Conservation (phyloP, 2,113 vertebrate genomes). For the Thunnus thynnus region DNA sequence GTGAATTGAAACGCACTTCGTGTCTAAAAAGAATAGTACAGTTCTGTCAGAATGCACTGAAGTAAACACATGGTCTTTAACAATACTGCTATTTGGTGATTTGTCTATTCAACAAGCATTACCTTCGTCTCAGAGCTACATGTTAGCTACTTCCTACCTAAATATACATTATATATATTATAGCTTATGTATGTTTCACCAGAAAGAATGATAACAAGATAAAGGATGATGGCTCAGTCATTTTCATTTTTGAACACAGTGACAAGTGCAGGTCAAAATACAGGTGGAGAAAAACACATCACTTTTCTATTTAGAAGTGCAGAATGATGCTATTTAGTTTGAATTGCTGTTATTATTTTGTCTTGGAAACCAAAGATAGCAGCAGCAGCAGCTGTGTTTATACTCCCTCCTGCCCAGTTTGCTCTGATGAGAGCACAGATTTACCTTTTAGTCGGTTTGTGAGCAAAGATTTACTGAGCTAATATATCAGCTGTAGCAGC, state of each 20-base stretch:
- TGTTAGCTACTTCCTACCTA: not conserved
- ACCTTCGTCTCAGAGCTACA: not conserved
- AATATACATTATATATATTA: no score
- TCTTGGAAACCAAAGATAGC: slow-evolving; percentile 17
- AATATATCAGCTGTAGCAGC: slow-evolving; percentile 6
- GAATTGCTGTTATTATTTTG: slow-evolving; percentile 12
- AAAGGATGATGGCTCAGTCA: no score
- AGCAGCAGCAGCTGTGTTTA: not conserved
- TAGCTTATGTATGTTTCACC: no score
- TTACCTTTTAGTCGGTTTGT: slow-evolving; percentile 21
- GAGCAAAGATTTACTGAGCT: slow-evolving; percentile 32
- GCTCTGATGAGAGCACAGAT: slow-evolving; percentile 19
- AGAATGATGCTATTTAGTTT: not conserved
- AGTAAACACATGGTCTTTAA: no score
- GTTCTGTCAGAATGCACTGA: no score
- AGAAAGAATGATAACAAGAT: no score
- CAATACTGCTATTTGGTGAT: not conserved
- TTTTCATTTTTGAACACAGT: no score
- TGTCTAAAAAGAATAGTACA: no score
- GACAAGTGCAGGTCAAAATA: not conserved
- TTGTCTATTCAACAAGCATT: not conserved
- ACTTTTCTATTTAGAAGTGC: not conserved
- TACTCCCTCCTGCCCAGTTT: slow-evolving; percentile 4
- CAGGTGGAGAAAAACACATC: not conserved
- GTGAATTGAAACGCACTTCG: no score